Percentiles rank a stretch among this genome's conserved stretches.
These are phyloP conservation scores for Macrosiphum euphorbiae DNA, from an alignment of 2,888 invertebrate species.

Conservation along the genomic window DNA sequence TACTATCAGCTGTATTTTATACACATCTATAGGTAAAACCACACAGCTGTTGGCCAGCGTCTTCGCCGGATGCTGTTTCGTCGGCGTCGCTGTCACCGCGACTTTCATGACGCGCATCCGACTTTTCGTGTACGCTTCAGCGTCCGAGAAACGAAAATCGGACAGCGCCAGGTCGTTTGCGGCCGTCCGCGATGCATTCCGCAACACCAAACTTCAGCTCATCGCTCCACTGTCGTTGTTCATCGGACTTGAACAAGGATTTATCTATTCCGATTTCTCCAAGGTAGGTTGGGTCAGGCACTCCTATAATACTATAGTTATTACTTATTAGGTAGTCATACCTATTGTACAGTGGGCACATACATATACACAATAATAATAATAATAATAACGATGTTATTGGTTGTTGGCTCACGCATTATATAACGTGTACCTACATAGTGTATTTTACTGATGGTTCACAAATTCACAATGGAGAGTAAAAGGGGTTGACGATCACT, in stretches of 20 bases:
- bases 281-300: conserved; percentile 73
- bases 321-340: too few relatives aligned
- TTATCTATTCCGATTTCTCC: conserved; percentile 86
- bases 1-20: neutral
- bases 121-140: conserved; percentile 74
- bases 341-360: too few relatives aligned
- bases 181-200: conserved; percentile 73
- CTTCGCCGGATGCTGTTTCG: conserved; percentile 71
- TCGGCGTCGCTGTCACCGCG: conserved; percentile 72
- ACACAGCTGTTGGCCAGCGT: conserved; percentile 71
- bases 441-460: too few relatives aligned
- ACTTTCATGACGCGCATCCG: conserved; percentile 73
- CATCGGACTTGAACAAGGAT: conserved; percentile 87
- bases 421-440: too few relatives aligned
- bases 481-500: too few relatives aligned
- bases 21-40: conserved; percentile 68
- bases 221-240: conserved; percentile 84
- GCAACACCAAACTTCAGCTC: conserved; percentile 78
- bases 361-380: too few relatives aligned
- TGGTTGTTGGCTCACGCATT: too few relatives aligned
- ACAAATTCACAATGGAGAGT: too few relatives aligned
- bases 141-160: conserved; percentile 66
- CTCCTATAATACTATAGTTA: neutral
- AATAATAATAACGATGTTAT: too few relatives aligned
- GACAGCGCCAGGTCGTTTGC: conserved; percentile 68